Conservation (phyloP, 1,140 invertebrate species). For the Callitettix versicolor region DNA sequence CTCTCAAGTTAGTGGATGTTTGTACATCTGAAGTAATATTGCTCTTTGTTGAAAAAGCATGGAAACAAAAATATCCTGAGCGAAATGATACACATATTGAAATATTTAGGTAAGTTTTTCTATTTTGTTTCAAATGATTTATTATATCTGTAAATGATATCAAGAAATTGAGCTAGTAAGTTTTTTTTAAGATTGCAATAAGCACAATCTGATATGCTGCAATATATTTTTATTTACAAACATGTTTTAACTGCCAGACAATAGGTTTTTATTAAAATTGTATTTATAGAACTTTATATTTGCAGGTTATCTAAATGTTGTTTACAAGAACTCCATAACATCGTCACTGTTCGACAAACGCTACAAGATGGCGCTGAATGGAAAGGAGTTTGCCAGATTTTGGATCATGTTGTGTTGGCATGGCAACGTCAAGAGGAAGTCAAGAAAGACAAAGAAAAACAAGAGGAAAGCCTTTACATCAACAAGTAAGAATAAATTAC, state of each 20-base stretch:
- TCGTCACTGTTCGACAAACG: conserved; percentile 22
- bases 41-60: background rate
- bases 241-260: no score
- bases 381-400: conserved; percentile 37
- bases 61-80: background rate
- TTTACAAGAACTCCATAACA: conserved; percentile 49
- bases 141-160: no score
- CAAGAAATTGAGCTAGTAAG: no score
- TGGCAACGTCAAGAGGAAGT: conserved; percentile 69
- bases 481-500: conserved; percentile 46
- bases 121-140: no score
- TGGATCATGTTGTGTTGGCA: conserved; percentile 47
- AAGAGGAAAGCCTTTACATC: conserved; percentile 72
- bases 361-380: conserved; percentile 34
- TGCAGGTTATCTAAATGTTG: conserved; percentile 52
- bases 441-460: conserved; percentile 50
- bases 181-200: no score
- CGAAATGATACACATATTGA: background rate
- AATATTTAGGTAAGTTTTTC: conserved; percentile 7
- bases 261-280: no score
- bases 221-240: no score
- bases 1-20: conserved; percentile 5
- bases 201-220: no score
- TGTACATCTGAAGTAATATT: conserved; percentile 10
- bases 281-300: no score